Evolutionary conservation across 2,113 vertebrate genomes (phyloP).

Genomic region (Catagonus wagneri): DNA sequence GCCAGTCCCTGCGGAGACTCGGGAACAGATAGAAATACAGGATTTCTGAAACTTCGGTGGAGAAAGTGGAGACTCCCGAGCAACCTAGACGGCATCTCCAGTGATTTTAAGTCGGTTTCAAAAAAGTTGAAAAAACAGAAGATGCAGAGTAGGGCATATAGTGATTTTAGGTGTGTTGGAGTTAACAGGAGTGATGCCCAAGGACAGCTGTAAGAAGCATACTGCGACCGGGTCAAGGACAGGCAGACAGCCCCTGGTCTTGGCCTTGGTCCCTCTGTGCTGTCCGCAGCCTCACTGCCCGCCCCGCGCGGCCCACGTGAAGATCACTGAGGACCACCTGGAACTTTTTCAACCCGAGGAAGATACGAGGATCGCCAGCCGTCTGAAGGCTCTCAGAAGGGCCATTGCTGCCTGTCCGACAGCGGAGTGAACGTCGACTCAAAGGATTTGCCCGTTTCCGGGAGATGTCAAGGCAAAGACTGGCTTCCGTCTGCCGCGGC

Average conservation of each 20-base stretch:
- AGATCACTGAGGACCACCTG: neutral
- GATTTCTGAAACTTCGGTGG: neutral
- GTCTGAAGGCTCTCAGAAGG: neutral
- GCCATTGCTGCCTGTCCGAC: accelerated
- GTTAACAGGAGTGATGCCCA: neutral
- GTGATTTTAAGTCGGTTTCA: neutral
- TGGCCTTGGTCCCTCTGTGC: neutral
- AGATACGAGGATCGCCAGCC: no score
- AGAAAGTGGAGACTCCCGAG: neutral
- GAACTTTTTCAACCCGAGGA: neutral
- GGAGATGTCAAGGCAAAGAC: neutral
- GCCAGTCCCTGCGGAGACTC: neutral
- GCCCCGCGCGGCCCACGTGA: neutral
- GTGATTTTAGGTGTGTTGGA: neutral
- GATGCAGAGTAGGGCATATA: accelerated
- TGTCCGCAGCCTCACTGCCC: neutral
- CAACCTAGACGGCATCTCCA: neutral
- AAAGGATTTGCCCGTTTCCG: neutral
- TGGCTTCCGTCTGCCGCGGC: accelerated
- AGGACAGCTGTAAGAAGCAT: neutral
- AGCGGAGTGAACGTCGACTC: neutral
- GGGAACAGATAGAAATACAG: neutral
- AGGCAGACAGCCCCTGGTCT: accelerated
- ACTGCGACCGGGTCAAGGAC: neutral
- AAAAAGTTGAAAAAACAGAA: neutral